Conservation (phyloP, 2,797 vertebrate genomes). For the Hoplostethus atlanticus region DNA sequence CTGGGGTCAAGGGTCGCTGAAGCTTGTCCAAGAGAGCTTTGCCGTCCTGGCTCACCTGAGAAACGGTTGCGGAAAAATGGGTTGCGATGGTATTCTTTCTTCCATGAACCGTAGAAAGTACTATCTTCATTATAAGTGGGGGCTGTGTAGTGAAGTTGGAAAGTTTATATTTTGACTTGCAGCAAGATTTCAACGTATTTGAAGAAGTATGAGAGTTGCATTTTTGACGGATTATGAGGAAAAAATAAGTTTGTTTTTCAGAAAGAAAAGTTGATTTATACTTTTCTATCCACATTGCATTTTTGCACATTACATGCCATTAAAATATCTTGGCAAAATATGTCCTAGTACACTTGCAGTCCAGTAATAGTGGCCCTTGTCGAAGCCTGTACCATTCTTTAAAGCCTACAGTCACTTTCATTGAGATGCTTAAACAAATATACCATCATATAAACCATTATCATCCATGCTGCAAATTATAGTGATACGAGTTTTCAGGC, state of each 20-base stretch:
- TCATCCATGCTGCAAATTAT: not conserved
- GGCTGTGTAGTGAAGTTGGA: not conserved
- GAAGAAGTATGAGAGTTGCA: not conserved
- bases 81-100: not conserved
- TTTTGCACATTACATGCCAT: too few relatives aligned
- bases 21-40: slow-evolving; percentile 93
- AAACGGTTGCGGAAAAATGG: not conserved
- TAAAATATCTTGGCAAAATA: not conserved
- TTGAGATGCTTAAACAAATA: too few relatives aligned
- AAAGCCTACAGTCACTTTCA: too few relatives aligned
- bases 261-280: too few relatives aligned
- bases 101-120: too few relatives aligned
- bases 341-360: not conserved
- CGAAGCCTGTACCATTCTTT: too few relatives aligned
- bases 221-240: not conserved
- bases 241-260: slow-evolving; percentile 1
- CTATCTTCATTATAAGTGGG: too few relatives aligned
- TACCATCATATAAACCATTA: not conserved
- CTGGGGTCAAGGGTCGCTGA: slow-evolving; percentile 91
- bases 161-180: not conserved
- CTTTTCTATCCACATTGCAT: too few relatives aligned
- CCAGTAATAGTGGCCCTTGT: too few relatives aligned
- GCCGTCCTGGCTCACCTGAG: slow-evolving; percentile 91
- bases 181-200: not conserved
- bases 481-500: not conserved